Base-by-base conservation (phyloP, 1,140 invertebrate species). In the Cydia pomonella region DNA sequence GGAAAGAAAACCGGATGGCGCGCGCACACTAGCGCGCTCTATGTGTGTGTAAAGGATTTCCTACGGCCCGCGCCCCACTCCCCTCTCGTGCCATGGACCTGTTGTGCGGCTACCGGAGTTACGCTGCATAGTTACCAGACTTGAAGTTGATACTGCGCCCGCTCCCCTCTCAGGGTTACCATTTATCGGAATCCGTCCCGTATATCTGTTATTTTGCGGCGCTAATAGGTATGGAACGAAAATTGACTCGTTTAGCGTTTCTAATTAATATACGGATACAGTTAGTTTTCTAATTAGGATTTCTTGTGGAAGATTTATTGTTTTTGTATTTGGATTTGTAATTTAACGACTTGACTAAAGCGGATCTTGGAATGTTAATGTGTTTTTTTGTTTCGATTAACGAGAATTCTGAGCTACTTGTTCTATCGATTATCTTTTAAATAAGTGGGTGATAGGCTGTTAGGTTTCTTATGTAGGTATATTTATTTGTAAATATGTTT, bases 61-160 rank as follows among this genome's bases (percentile, higher is more conserved):
- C 92, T 90, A 91, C 90, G 90, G 84, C 86, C 87, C 88, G 83
- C 84, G 81, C 82, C 27, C 85, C 82, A 69, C 77, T 79, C 79
- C 79, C 80, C 80, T 64, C 80, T 79, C 84, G 79, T 80, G 76
- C 86, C 82, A 77, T 84, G 83, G 88, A 89, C 88, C 88, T 92
- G 90, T 91, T 91, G 86, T 85, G 89, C 85, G 90, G 53, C 53
- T 59, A 59, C 53, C 53, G 53, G 53, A 59, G 53, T 59, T 59
- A 59, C 53, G 53, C 53, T n/a, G 91, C 92, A 92, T 93, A 93
- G 90, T 93, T 93, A 93, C 92, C 92, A 88, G 92, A 92, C 92
- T 93, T 87, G 90, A 92, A 92, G 91, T 93, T 87, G 90, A 92
- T 92, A 89, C 87, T 84, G 80, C 80, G 84, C 85, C 84, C 85